Evolutionary conservation across 2,113 vertebrate species (phyloP), one percentile per base, ranked within the genome.

Genomic region (Promerops cafer): DNA sequence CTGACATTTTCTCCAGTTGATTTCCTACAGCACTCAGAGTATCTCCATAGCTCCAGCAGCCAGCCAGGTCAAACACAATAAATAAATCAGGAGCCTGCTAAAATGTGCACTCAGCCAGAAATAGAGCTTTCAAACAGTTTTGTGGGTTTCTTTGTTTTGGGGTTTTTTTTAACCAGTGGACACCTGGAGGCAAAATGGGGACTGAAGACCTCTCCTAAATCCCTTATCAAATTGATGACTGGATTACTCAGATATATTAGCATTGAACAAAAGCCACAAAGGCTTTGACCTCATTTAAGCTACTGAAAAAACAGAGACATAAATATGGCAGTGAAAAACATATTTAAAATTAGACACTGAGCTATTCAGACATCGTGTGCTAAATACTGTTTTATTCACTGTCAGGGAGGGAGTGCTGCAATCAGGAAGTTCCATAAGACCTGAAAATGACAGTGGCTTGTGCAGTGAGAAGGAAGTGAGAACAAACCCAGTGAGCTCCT

Each of bases 241-340:
- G 53, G 54, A 72, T 87, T 65, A 47, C 35, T 76, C 44, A 30
- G 50, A 81, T 74, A 37, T 39, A 70, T 77, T 59, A 70, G 22
- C 47, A 26, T 11, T 52, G n/a, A 22, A 75, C 59, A 40, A 45
- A 70, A 63, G 56, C 56, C 60, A 59, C 33, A 35, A 60, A 86
- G 71, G 47, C 79, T 93, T 81, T 92, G 92, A 94, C 86, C 85
- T 91, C 71, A 74, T 95, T 96, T 92, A 86, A 92, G 66, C 71
- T 80, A 44, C 70, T 86, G 71, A n/a, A 81, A 85, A 91, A 85
- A 64, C 59, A 93, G n/a, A 85, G 6, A 56, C n/a, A 78, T 27
- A 86, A 80, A 86, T 33, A 90, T 60, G 30, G 66, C 64, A 83
- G 27, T 40, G 84, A 87, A 86, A 95, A 95, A 88, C 50, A 42